Base-by-base conservation (phyloP, 2,888 invertebrate genomes). In the Clitarchus hookeri region DNA sequence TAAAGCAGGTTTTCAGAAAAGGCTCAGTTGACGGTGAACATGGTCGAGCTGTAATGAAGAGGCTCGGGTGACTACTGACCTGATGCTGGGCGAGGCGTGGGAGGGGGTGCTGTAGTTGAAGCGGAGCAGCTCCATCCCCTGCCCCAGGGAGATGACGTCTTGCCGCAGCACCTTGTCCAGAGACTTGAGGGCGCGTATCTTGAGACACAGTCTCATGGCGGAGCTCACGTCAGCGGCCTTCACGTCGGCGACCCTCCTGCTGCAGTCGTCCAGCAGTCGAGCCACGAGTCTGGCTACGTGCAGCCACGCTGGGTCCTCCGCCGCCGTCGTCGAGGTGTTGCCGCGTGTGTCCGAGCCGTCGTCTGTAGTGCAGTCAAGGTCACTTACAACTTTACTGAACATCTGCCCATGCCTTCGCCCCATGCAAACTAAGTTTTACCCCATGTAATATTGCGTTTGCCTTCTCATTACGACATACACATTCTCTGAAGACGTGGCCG, bases 91-190 rank as follows among this genome's bases (percentile, higher is more conserved):
- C 27, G 27, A 27, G 27, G 1, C 25, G 19, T 8, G 44, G 53
- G 27, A 23, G 27, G 8, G 9, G 84, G 26, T n/a, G n/a, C n/a
- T n/a, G n/a, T n/a, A 79, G 48, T n/a, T 27, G 88, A 92, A 93
- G 53, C 93, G 92, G 44, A 95, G 93, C 84, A 96, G 91, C 88
- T 94, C 93, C 83, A 96, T 92, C 9, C 95, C 95, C 80, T 94
- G 93, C 26, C 93, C 92, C 19, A 96, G 90, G 0, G 94, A 93
- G 86, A 96, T 95, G 79, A 94, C 91, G 88, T 95, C 94, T 8
- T 93, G 92, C 16, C 92, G 92, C 86, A 95, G 91, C 0, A 94
- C 91, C 26, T 93, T 92, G 90, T 96, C 95, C 88, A 96, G 91
- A 6, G 94, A 93, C 84, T 92, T 91, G 89, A 95, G 89, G 84